Base-by-base conservation (phyloP, 2,113 vertebrate species). In the Romanogobio albipinnatus region DNA sequence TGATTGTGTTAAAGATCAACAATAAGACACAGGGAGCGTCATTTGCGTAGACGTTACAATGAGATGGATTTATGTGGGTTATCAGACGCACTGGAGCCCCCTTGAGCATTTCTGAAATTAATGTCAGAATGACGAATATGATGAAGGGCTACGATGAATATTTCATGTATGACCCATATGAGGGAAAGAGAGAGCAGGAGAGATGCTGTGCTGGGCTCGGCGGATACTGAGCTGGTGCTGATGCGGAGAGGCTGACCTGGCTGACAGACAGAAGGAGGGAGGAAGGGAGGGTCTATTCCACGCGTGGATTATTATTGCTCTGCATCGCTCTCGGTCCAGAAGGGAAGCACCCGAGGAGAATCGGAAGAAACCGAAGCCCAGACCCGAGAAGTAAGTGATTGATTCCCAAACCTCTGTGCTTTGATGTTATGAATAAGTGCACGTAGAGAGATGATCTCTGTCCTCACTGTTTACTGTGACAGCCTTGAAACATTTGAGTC, bases 141-240 rank as follows among this genome's bases (percentile, higher is more conserved):
- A 81, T 82, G 82, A 87, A 86, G 68, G 73, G 47, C 43, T 84
- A 82, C 56, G 71, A 86, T 87, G 47, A 84, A 86, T 87, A 78
- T 89, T 89, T 87, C 79, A 89, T 78, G 80, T 11, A 70, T 89
- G 88, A 87, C 86, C 86, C 82, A 86, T 82, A 86, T 86, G 56
- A 66, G 78, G 62, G 24, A 29, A 76, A 3, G 84, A 39, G 26
- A 77, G 64, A 73, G 64, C 75, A 58, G 53, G 2, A 61, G 59
- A 71, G 43, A 43, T 43, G 73, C 73, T 70, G 79, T 47, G 62
- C 45, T 29, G 26, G 26, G 7, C 64, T 61, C 59, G 45, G 39
- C 53, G 56, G 33, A 58, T 9, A 19, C 75, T 56, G 75, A 43
- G 56, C 75, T 56, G 49, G 9, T 43, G 78, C 15, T 36, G 79